Base-by-base conservation (phyloP, 1,140 invertebrate genomes). In the Colletes latitarsis region DNA sequence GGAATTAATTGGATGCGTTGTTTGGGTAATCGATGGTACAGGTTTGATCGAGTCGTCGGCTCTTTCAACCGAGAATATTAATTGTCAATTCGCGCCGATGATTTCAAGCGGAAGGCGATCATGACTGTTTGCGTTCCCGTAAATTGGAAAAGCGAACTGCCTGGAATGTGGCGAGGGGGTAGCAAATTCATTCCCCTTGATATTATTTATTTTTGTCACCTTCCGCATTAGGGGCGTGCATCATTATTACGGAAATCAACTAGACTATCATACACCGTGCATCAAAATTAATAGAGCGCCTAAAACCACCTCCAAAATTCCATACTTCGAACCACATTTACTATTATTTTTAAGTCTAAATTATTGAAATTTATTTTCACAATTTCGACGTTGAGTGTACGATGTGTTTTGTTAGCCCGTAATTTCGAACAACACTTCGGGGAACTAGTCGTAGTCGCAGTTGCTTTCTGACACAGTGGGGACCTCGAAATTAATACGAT, bases 1-100 rank as follows among this genome's bases (percentile, higher is more conserved):
- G 57, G 69, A 78, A 78, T 78, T 78, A 78, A 78, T 78, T 78
- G 76, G 39, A 78, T 69, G 76, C 76, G 68, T 63, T 78, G 76
- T 72, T 78, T 78, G 68, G 76, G 68, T 72, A 78, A 78, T 78
- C 76, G 76, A 78, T 78, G 68, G 58, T 53, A 78, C 62, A 46
- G 39, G 49, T 17, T 64, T 39, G 68, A 78, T 78, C 67, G 68
- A 72, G 68, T 52, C 60, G 60, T 43, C 19, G n/a, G 30, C 69
- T 78, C 46, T 72, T 72, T 70, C 68, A 30, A 78, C 58, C 57
- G 55, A 43, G 76, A 78, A 78, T 78, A 78, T 78, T 78, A 78
- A 78, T 78, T 72, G 76, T 78, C 76, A 53, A 72, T 78, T 52
- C n/a, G 58, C 9, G n/a, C 68, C 39, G 58, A 21, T 63, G 46